A percentile compares a stretch with the other conserved stretches of the same genome.
phyloP scores from a whole-genome alignment of 37 sponge, comb jelly and placozoan genomes.

The Ephydatia muelleri region DNA sequence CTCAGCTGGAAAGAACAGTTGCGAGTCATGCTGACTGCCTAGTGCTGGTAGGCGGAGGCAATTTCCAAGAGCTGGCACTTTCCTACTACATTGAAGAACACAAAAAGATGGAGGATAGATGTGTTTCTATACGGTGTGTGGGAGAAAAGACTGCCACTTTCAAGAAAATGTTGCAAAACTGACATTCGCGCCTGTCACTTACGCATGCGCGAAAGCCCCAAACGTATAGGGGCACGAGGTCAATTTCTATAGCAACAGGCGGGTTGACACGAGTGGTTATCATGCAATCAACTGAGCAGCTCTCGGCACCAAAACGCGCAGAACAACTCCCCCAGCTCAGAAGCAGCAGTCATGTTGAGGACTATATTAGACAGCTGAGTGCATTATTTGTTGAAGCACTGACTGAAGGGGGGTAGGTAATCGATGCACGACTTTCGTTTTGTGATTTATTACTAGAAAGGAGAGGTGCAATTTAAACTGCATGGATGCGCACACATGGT shows the following conservation, averaged over 20 bases:
- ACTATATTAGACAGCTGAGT: background rate
- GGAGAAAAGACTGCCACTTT: background rate
- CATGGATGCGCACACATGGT: background rate
- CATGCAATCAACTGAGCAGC: background rate
- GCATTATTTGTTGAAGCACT: constrained; percentile 31
- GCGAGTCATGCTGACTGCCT: background rate
- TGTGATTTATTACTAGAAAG: background rate
- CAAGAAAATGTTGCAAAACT: background rate
- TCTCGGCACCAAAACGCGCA: background rate
- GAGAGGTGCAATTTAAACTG: background rate
- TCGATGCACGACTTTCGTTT: background rate
- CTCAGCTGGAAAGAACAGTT: background rate
- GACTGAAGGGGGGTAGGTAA: constrained; percentile 9
- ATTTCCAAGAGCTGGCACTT: background rate
- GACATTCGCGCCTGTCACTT: background rate
- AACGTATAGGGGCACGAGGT: background rate
- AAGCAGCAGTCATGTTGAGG: background rate
- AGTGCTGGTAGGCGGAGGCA: background rate
- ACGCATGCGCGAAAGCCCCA: background rate
- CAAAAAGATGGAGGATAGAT: background rate
- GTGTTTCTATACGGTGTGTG: background rate
- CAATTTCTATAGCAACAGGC: background rate
- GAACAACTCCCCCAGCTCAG: background rate
- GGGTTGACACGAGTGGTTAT: background rate
- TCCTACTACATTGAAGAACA: background rate